Evolutionary conservation across 2,888 invertebrate species (phyloP), one percentile per base, ranked within the genome.

Genomic region (Phasia obesa): DNA sequence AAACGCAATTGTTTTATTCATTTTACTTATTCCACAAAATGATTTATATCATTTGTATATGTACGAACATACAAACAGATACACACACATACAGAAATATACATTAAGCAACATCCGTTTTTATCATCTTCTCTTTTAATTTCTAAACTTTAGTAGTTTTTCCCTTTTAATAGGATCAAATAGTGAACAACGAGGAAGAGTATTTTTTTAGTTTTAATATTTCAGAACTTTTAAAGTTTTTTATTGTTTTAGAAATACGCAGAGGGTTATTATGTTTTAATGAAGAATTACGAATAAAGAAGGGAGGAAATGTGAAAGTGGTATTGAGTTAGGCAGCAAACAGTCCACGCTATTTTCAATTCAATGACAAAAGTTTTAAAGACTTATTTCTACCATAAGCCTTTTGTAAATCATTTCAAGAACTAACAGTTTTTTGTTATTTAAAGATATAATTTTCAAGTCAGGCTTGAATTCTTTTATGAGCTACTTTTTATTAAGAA

Each of bases 251-350:
- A 17, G 75, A 84, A 86, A 88, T 87, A 88, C n/a, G 88, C 0
- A 31, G 47, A 88, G 85, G 87, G 87, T 87, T 88, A 88, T 89
- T 88, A 89, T 88, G 88, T 88, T 88, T 88, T 88, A 89, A 88
- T 89, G 88, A 79, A 85, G 51, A 25, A 67, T 60, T n/a, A n/a
- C 9, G 11, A 35, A 21, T 7, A 38, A 57, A 47, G 17, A 17
- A 47, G 7, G 17, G 19, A 13, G 11, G 4, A 15, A 2, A 17
- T 4, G 38, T 42, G 15, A n/a, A n/a, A n/a, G n/a, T n/a, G n/a
- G n/a, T n/a, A n/a, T 42, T 35, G 35, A 1, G 2, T 35, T 9
- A 35, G 11, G 35, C 11, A 11, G 35, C 35, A 35, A 1, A 11
- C 9, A 35, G 11, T 35, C 2, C 2, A 35, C 35, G 35, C 5